Evolutionary conservation across 1,140 invertebrate species (phyloP).

Genomic region (Drosophila simulans): DNA sequence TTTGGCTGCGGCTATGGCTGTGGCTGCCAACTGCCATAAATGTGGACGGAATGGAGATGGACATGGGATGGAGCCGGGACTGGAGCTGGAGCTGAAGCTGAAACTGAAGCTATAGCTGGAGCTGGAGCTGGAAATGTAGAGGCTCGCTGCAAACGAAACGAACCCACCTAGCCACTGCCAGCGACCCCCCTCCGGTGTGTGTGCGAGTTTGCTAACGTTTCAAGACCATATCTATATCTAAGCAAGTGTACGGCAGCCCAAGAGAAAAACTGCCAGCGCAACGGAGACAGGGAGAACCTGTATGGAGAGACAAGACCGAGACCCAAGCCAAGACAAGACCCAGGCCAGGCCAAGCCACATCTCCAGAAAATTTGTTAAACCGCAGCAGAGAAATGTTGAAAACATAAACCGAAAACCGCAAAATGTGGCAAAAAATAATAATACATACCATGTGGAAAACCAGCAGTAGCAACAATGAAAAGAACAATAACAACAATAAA

Average conservation of each 20-base stretch:
- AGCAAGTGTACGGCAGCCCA: conserved; percentile 71
- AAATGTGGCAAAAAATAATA: conserved; percentile 38
- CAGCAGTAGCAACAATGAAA: conserved; percentile 37
- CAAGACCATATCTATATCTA: conserved; percentile 78
- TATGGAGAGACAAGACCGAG: conserved; percentile 68
- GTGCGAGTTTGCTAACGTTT: conserved; percentile 66
- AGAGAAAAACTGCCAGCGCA: conserved; percentile 38
- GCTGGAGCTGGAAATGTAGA: conserved; percentile 26
- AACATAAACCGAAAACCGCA: conserved; percentile 66
- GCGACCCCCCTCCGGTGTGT: conserved; percentile 37
- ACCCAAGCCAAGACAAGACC: conserved; percentile 43
- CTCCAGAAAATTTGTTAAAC: conserved; percentile 78
- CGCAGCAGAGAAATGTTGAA: conserved; percentile 76
- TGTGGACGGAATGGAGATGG: conserved; percentile 69
- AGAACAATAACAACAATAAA: conserved; percentile 43
- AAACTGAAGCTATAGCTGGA: conserved; percentile 11
- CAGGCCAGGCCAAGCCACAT: conserved; percentile 51
- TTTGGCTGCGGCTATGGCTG: conserved; percentile 25
- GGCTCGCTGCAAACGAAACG: conserved; percentile 52
- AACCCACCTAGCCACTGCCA: conserved; percentile 47
- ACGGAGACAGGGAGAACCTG: conserved; percentile 60
- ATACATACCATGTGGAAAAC: conserved; percentile 32
- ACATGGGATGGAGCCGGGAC: conserved; percentile 43
- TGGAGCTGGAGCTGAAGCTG: conserved; percentile 6
- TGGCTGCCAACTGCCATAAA: conserved; percentile 75